Conservation (phyloP, 2,797 vertebrate species). For the Acrossocheilus fasciatus region DNA sequence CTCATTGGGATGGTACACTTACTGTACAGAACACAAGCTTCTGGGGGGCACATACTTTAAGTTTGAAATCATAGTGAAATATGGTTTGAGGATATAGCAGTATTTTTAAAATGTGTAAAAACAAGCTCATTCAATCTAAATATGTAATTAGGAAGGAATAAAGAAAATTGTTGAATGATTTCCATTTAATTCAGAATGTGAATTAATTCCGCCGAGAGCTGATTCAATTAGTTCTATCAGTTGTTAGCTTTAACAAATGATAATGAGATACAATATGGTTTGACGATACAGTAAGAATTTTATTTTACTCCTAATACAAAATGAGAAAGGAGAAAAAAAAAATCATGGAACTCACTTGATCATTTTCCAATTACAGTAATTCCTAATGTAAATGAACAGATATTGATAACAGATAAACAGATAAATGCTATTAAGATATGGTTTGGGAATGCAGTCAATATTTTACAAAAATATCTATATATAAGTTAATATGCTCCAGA, state of each 20-base stretch:
- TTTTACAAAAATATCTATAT: neutral
- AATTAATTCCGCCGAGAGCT: neutral
- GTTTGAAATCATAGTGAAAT: neutral
- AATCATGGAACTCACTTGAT: neutral
- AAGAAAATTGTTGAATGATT: neutral
- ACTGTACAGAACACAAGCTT: neutral
- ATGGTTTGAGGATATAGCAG: neutral
- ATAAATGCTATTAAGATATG: neutral
- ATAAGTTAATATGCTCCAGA: constrained; percentile 2
- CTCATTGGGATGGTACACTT: neutral
- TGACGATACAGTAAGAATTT: neutral
- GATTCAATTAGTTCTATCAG: neutral
- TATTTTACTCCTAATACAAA: neutral
- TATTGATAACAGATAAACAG: neutral
- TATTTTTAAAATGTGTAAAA: neutral
- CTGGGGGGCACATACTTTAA: neutral
- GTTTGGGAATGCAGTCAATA: neutral
- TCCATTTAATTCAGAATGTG: neutral
- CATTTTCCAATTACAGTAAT: neutral
- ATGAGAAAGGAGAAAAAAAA: neutral
- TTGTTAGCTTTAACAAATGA: neutral
- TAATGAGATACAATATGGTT: neutral
- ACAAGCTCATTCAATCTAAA: neutral
- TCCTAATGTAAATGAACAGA: neutral
- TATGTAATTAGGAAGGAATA: neutral